Evolutionary conservation across 2,113 vertebrate genomes (phyloP).

Genomic region (Pleuronectes platessa): DNA sequence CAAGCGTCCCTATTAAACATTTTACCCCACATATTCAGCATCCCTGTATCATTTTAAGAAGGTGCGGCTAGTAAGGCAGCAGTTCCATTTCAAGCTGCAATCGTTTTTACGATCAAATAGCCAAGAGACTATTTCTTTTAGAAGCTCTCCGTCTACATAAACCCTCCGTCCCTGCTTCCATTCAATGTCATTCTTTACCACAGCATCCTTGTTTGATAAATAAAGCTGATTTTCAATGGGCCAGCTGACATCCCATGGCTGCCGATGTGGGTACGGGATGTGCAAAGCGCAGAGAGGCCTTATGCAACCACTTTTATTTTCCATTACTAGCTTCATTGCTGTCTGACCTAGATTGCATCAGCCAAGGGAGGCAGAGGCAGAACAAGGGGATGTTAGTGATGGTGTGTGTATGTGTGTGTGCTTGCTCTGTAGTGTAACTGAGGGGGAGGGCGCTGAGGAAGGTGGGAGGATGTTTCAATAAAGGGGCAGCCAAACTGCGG

Average conservation of each 20-base stretch:
- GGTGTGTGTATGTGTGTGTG: constrained; percentile 23
- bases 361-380: constrained; percentile 77
- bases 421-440: constrained; percentile 48
- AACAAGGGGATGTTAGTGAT: constrained; percentile 74
- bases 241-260: constrained; percentile 67
- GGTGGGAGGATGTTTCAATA: constrained; percentile 60
- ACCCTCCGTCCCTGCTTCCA: constrained; percentile 23
- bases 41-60: background rate
- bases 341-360: constrained; percentile 84
- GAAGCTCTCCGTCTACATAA: background rate
- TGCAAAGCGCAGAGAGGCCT: constrained; percentile 72
- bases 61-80: background rate
- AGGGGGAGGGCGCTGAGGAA: constrained; percentile 18
- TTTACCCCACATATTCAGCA: background rate
- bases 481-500: constrained; percentile 49
- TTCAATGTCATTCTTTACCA: constrained; percentile 43
- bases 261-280: constrained; percentile 73
- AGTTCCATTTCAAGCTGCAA: constrained; percentile 9
- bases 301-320: constrained; percentile 84
- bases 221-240: constrained; percentile 71
- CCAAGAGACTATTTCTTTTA: constrained; percentile 12
- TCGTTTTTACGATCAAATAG: constrained; percentile 13
- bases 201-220: constrained; percentile 71
- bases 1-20: background rate
- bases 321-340: constrained; percentile 81